phyloP scores from a whole-genome alignment of 2,888 invertebrate genomes.

The Beris chalybata region DNA sequence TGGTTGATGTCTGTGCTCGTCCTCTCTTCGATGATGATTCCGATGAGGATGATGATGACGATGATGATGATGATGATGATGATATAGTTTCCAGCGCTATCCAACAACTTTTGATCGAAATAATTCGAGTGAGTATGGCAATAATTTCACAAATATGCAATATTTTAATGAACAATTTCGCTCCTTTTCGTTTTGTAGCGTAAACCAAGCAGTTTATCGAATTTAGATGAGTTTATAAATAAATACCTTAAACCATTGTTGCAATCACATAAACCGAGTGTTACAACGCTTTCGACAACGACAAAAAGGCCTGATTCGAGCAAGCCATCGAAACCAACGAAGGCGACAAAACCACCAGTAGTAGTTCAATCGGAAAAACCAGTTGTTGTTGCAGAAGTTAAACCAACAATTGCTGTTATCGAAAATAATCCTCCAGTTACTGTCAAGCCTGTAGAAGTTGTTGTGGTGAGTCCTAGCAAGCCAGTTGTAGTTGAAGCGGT shows the following conservation, averaged over 20 bases:
- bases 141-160: too few relatives aligned
- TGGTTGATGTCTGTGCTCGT: slow-evolving; percentile 12
- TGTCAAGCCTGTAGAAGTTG: neutral
- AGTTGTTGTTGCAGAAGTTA: neutral
- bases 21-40: slow-evolving; percentile 6
- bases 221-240: slow-evolving; percentile 17
- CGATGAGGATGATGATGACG: neutral
- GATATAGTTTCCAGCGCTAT: neutral
- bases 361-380: neutral
- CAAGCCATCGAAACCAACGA: neutral
- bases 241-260: neutral
- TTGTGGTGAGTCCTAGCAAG: too few relatives aligned
- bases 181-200: neutral
- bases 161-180: slow-evolving; percentile 1
- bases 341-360: neutral
- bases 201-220: too few relatives aligned
- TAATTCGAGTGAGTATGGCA: too few relatives aligned
- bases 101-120: too few relatives aligned
- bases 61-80: slow-evolving; percentile 7
- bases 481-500: neutral
- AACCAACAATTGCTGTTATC: neutral
- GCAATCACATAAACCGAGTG: neutral
- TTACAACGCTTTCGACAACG: too few relatives aligned
- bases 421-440: neutral
- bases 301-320: neutral